Conservation (phyloP, 2,797 vertebrate species). For the Gymnothorax reevesii region DNA sequence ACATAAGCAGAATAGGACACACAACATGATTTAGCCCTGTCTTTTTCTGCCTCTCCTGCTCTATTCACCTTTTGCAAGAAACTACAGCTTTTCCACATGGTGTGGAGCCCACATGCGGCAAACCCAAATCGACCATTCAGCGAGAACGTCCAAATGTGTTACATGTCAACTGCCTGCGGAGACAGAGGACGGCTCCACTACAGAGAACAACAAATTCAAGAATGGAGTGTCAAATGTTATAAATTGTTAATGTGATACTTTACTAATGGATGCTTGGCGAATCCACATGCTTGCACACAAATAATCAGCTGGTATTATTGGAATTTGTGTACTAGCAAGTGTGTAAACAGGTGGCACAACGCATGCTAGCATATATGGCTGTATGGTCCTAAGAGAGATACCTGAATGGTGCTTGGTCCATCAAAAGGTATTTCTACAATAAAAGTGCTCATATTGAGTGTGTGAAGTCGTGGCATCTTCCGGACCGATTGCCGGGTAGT, state of each 20-base stretch:
- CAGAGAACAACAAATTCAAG: conserved; percentile 3
- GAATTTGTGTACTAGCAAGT: too few relatives aligned
- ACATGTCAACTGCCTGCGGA: conserved; percentile 8
- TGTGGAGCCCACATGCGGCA: too few relatives aligned
- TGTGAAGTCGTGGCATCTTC: too few relatives aligned
- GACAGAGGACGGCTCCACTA: background rate
- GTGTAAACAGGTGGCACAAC: background rate
- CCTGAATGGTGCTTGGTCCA: too few relatives aligned
- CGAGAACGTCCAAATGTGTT: background rate
- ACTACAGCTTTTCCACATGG: background rate
- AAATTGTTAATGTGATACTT: conserved; percentile 19
- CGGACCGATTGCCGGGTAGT: too few relatives aligned
- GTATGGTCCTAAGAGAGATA: too few relatives aligned
- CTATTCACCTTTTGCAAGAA: background rate
- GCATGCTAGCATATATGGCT: background rate
- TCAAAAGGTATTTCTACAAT: too few relatives aligned
- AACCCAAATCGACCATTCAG: background rate
- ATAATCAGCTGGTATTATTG: background rate
- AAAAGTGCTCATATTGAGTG: background rate
- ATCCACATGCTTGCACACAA: background rate
- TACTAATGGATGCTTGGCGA: background rate
- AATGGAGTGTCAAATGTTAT: conserved; percentile 1
- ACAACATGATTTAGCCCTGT: background rate
- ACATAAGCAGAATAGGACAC: background rate
- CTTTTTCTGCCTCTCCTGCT: background rate